Conservation (phyloP, 2,888 invertebrate species). For the Leptopilina syphax region DNA sequence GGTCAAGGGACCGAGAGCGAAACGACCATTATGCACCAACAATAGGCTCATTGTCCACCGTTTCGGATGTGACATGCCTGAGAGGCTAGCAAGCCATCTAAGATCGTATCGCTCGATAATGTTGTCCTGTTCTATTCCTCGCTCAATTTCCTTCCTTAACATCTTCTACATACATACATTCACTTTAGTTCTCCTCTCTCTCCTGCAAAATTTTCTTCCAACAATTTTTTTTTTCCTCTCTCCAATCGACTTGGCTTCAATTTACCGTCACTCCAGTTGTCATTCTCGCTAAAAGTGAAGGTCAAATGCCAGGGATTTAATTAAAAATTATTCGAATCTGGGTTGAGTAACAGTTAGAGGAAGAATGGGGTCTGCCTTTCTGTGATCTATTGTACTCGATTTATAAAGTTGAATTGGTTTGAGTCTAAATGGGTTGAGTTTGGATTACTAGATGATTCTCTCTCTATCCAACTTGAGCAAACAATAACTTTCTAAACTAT, state of each 20-base stretch:
- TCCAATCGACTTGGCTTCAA: neutral
- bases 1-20: slow-evolving; percentile 64
- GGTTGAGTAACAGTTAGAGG: slow-evolving; percentile 33
- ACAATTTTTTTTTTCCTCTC: neutral
- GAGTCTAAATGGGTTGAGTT: slow-evolving; percentile 19
- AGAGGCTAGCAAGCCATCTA: slow-evolving; percentile 62
- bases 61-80: slow-evolving; percentile 61
- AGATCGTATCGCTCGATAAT: slow-evolving; percentile 72
- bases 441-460: slow-evolving; percentile 2
- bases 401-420: slow-evolving; percentile 26
- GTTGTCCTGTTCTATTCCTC: slow-evolving; percentile 63
- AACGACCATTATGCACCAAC: slow-evolving; percentile 71
- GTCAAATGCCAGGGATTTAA: slow-evolving; percentile 12
- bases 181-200: neutral
- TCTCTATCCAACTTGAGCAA: neutral
- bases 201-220: neutral
- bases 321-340: slow-evolving; percentile 35
- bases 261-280: slow-evolving; percentile 14
- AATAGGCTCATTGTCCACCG: slow-evolving; percentile 73
- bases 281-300: neutral
- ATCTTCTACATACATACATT: neutral
- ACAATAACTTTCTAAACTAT: neutral
- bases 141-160: slow-evolving; percentile 50
- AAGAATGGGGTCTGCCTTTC: slow-evolving; percentile 29
- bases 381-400: slow-evolving; percentile 34